Conservation (phyloP, 2,888 invertebrate species). For the Ditula angustiorana region DNA sequence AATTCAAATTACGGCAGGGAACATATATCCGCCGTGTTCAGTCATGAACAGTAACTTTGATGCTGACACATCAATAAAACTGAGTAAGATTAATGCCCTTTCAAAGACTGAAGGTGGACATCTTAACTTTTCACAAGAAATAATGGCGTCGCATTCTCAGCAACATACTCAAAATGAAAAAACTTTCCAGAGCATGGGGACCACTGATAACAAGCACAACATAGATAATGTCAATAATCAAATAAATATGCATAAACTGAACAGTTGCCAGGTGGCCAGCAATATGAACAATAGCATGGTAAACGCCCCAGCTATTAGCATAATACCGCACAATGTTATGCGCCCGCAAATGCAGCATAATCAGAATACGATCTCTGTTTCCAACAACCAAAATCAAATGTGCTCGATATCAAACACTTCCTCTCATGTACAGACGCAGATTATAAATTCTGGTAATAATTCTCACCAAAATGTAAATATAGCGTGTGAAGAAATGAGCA, state of each 20-base stretch:
- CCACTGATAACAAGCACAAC: constrained; percentile 70
- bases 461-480: constrained; percentile 74
- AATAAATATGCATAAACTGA: constrained; percentile 75
- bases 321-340: constrained; percentile 76
- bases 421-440: constrained; percentile 72
- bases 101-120: constrained; percentile 80
- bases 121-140: constrained; percentile 79
- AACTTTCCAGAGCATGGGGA: constrained; percentile 75
- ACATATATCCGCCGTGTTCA: constrained; percentile 75
- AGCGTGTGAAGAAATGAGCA: constrained; percentile 74
- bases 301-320: constrained; percentile 70
- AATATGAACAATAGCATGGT: constrained; percentile 58
- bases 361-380: constrained; percentile 67
- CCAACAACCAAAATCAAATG: constrained; percentile 76
- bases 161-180: constrained; percentile 77
- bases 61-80: constrained; percentile 76
- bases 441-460: constrained; percentile 74
- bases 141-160: constrained; percentile 79
- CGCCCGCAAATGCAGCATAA: constrained; percentile 70
- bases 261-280: constrained; percentile 75
- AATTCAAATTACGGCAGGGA: constrained; percentile 79
- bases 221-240: constrained; percentile 66
- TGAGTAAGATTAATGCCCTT: constrained; percentile 79
- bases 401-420: constrained; percentile 69
- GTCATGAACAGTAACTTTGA: constrained; percentile 76